Evolutionary conservation across 1,140 invertebrate species (phyloP).

Genomic region (Maniola jurtina): DNA sequence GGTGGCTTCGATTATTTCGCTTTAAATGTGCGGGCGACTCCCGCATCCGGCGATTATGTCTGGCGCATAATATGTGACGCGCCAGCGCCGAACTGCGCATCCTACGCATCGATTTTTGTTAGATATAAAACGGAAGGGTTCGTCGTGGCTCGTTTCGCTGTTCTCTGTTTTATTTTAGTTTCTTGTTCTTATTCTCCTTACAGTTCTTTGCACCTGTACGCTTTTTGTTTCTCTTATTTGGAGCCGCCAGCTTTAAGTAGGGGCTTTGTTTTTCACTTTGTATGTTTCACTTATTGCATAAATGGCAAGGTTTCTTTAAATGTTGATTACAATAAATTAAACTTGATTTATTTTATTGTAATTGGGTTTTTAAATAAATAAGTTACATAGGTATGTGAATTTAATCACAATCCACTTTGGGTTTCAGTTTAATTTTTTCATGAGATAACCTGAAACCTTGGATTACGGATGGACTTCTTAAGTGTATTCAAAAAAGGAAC

Average conservation of each 20-base stretch:
- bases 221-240: slow-evolving; percentile 52
- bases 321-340: background rate
- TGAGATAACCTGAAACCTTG: too few species aligned
- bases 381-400: too few species aligned
- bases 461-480: too few species aligned
- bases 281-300: background rate
- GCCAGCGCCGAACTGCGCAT: slow-evolving; percentile 55
- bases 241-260: slow-evolving; percentile 42
- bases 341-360: too few species aligned
- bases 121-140: slow-evolving; percentile 69
- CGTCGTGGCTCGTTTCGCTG: slow-evolving; percentile 37
- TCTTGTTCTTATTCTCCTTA: slow-evolving; percentile 52
- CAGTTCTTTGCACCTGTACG: slow-evolving; percentile 66
- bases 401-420: too few species aligned
- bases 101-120: slow-evolving; percentile 68
- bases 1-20: slow-evolving; percentile 75
- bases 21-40: slow-evolving; percentile 72
- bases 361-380: too few species aligned
- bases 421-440: too few species aligned
- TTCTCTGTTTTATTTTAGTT: slow-evolving; percentile 40
- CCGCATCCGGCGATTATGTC: slow-evolving; percentile 76
- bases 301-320: background rate
- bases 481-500: too few species aligned
- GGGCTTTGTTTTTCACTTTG: slow-evolving; percentile 23
- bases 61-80: slow-evolving; percentile 71